Base-by-base conservation (phyloP, 2,113 vertebrate genomes). In the Zapornia atra region DNA sequence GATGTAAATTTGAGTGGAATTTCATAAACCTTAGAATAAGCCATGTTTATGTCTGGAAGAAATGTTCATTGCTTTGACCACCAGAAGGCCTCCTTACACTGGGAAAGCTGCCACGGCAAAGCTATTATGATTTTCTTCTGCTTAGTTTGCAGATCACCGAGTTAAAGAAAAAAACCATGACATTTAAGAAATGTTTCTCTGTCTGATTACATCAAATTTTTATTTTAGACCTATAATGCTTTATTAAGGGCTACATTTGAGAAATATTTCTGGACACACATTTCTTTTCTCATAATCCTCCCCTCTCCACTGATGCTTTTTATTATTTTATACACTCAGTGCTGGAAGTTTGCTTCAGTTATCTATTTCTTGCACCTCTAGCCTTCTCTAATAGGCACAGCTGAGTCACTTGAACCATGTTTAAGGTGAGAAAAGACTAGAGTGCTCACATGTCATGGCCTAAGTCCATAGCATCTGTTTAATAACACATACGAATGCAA, bases 51-150 rank as follows among this genome's bases (percentile, higher is more conserved):
- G 6, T 46, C 25, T 44, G 31, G 51, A 82, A 78, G 31, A 92
- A 75, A 33, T 77, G 26, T 96, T 91, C 85, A 29, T 34, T 31
- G 11, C 10, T 95, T 70, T 94, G 64, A 65, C 98, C 98, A 97
- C 97, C 96, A 98, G 98, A 97, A 94, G 98, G 98, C 98, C 96
- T 96, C 88, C 96, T 98, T 97, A 95, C 83, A 86, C 88, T 94
- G 68, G 75, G 81, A 96, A 97, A 93, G 68, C 33, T 69, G 20
- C 20, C 44, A 24, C 1, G 2, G 38, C 36, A 90, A 92, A 86
- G 46, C 10, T 12, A 19, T 34, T 56, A 26, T 33, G 24, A 40
- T 85, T 87, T 86, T 86, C 29, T 21, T 88, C 51, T 70, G 31
- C 17, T 79, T 54, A 68, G 19, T 64, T 28, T 94, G 46, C 59